Conservation (phyloP, 2,888 invertebrate species). For the Melanophora roralis region DNA sequence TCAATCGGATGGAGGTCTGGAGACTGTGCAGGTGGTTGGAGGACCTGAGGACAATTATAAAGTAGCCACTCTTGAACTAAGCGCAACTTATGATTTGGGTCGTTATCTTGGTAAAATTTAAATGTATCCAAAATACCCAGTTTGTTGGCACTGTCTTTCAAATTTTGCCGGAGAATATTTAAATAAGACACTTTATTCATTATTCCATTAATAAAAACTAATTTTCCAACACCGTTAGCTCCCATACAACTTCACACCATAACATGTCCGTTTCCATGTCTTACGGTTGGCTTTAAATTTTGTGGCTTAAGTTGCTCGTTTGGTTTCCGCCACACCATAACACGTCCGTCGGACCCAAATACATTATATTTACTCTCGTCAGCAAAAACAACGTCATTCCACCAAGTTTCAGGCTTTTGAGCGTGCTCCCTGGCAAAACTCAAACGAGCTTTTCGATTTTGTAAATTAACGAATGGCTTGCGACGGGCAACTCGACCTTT, state of each 20-base stretch:
- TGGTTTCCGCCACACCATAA: slow-evolving; percentile 18
- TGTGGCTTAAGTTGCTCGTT: slow-evolving; percentile 18
- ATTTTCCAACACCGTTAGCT: not conserved
- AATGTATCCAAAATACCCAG: not conserved
- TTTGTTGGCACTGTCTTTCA: not conserved
- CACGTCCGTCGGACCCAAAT: slow-evolving; percentile 20
- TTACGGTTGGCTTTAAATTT: slow-evolving; percentile 13
- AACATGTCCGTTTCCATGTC: not conserved
- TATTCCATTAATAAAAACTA: not conserved
- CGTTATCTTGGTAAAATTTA: not conserved
- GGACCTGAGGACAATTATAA: not conserved
- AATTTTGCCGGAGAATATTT: not conserved
- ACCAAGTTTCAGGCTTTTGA: not conserved
- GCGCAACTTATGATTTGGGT: not conserved
- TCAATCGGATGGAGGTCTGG: not conserved
- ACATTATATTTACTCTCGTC: not conserved
- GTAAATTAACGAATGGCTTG: not conserved
- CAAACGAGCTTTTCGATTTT: not conserved
- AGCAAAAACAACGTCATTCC: not conserved
- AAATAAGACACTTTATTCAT: not conserved
- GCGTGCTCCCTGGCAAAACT: not conserved
- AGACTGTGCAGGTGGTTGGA: not conserved
- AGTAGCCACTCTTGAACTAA: not conserved
- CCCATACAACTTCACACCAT: not conserved
- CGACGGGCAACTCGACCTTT: not conserved